phyloP scores from a whole-genome alignment of 2,113 vertebrate genomes.

The Ramphastos sulfuratus region DNA sequence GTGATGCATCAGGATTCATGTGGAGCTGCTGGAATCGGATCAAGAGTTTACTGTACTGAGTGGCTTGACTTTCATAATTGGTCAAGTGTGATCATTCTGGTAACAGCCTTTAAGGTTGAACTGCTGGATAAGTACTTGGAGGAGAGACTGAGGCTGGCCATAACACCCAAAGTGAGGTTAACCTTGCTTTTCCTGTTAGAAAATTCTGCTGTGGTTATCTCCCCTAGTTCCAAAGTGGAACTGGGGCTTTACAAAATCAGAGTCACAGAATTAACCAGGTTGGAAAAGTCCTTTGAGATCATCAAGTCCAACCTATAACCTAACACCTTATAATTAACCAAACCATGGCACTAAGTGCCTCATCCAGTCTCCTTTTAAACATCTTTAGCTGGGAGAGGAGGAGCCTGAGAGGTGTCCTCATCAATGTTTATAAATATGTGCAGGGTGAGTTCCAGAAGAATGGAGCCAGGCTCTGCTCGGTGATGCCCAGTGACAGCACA shows the following conservation, averaged over 20 bases:
- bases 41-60: background rate
- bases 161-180: background rate
- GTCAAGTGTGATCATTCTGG: background rate
- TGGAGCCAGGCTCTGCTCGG: no score
- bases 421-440: no score
- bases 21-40: background rate
- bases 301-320: no score
- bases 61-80: background rate
- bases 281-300: no score
- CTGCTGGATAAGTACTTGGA: background rate
- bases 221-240: background rate
- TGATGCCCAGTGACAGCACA: no score
- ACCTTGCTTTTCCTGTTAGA: background rate
- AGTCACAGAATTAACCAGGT: no score
- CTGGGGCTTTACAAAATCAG: background rate
- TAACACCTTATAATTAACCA: no score
- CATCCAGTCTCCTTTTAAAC: no score
- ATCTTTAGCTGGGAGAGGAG: no score
- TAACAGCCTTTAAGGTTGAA: background rate
- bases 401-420: no score
- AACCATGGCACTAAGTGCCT: no score
- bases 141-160: background rate
- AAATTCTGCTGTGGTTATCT: background rate
- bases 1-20: background rate
- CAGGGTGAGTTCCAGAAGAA: no score